phyloP scores from a whole-genome alignment of 2,888 invertebrate genomes.

The Cataglyphis livida region DNA sequence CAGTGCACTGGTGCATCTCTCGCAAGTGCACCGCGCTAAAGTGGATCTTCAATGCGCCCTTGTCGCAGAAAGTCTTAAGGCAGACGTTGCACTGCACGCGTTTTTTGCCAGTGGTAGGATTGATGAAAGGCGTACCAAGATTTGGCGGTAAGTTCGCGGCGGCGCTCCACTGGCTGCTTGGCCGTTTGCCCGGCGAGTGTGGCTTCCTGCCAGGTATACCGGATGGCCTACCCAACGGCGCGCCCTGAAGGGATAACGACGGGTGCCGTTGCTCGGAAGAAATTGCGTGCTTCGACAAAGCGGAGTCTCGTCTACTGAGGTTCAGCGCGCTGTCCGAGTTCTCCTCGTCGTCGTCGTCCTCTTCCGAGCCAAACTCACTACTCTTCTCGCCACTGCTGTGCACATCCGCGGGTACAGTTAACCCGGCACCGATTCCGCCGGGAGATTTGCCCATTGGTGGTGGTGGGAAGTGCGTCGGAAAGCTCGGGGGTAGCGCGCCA shows the following conservation, averaged over 20 bases:
- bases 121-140: conserved; percentile 95
- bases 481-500: conserved; percentile 82
- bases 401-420: conserved; percentile 76
- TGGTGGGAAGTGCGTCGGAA: conserved; percentile 82
- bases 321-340: conserved; percentile 89
- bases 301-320: conserved; percentile 87
- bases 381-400: conserved; percentile 85
- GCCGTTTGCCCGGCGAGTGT: conserved; percentile 92
- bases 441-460: conserved; percentile 80
- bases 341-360: conserved; percentile 88
- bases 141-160: conserved; percentile 92
- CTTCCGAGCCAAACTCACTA: conserved; percentile 87
- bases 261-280: conserved; percentile 72
- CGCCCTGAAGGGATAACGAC: conserved; percentile 78
- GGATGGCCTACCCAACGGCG: conserved; percentile 85
- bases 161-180: conserved; percentile 88
- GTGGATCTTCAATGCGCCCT: conserved; percentile 99
- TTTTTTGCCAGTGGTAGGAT: conserved; percentile 97
- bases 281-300: conserved; percentile 62
- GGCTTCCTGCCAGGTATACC: conserved; percentile 88
- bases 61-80: conserved; percentile 99
- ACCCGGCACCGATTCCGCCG: conserved; percentile 66
- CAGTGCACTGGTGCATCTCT: conserved; percentile 99
- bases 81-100: conserved; percentile 99
- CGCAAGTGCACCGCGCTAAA: conserved; percentile 99